These are phyloP conservation scores for Drosophila lacicola DNA, from an alignment of 2,888 invertebrate species.

Conservation along the genomic window DNA sequence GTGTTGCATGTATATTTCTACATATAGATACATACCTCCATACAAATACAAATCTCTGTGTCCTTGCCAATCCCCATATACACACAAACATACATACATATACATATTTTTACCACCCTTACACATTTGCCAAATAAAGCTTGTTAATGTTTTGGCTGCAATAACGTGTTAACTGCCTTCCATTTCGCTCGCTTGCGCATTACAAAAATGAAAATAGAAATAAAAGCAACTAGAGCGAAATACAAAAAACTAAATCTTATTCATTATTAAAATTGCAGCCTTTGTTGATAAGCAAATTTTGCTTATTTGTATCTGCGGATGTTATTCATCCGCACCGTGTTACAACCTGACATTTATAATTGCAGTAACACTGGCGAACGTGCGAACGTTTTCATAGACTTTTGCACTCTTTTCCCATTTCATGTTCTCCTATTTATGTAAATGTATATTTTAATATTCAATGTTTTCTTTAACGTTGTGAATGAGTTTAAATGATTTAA, in stretches of 20 bases:
- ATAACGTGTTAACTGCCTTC: constrained; percentile 80
- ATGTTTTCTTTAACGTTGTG: background rate
- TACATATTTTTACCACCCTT: constrained; percentile 17
- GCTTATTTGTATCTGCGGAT: constrained; percentile 28
- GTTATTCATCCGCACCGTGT: constrained; percentile 58
- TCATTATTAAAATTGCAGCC: constrained; percentile 21
- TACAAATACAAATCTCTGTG: constrained; percentile 38
- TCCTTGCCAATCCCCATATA: constrained; percentile 58
- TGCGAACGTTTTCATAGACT: constrained; percentile 55
- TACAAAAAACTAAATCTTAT: constrained; percentile 11
- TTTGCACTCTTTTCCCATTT: constrained; percentile 13
- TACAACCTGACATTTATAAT: constrained; percentile 51
- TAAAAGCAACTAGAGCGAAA: constrained; percentile 34
- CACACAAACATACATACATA: background rate
- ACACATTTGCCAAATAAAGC: constrained; percentile 78
- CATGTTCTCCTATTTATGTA: too few species aligned
- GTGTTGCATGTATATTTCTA: constrained; percentile 20
- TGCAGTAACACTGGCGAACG: constrained; percentile 32
- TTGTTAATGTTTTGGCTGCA: constrained; percentile 74
- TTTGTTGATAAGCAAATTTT: constrained; percentile 5
- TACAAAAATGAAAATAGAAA: constrained; percentile 30
- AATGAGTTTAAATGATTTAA: too few species aligned
- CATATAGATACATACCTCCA: constrained; percentile 5
- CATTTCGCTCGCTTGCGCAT: constrained; percentile 72
- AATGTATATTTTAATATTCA: too few species aligned